Percentiles rank a stretch among this genome's conserved stretches.
Conservation (phyloP, 2,113 vertebrate genomes). For the Octodon degus region DNA sequence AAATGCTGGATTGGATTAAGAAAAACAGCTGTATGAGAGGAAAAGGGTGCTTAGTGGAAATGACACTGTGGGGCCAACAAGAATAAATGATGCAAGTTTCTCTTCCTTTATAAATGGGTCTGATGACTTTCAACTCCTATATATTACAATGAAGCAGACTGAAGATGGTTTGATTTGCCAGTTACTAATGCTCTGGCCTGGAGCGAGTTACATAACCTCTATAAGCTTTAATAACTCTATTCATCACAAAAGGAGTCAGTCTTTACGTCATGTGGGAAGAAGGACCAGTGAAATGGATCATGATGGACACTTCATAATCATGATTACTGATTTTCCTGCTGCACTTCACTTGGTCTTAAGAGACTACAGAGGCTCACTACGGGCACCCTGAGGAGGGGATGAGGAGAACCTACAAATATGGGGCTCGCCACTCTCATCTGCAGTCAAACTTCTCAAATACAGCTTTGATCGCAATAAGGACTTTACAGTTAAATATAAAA, state of each 20-base stretch:
- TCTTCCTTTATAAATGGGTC: not conserved
- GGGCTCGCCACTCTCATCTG: not conserved
- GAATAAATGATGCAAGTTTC: not conserved
- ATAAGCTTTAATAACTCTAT: not conserved
- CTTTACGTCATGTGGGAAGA: not conserved
- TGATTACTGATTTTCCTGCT: not conserved
- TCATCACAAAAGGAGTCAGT: not conserved
- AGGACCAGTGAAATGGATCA: not conserved
- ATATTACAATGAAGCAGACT: not conserved
- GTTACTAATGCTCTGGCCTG: not conserved
- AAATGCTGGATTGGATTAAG: conserved; percentile 21
- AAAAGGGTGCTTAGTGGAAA: not conserved
- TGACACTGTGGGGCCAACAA: not conserved
- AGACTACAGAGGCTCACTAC: not conserved
- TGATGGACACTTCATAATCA: not conserved
- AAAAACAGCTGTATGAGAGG: not conserved
- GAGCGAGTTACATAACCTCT: not conserved
- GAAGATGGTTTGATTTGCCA: not conserved
- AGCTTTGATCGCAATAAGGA: conserved; percentile 26
- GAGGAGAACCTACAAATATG: not conserved
- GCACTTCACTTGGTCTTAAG: not conserved
- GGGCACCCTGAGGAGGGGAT: not conserved
- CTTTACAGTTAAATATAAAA: conserved; percentile 14
- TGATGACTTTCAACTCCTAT: not conserved
- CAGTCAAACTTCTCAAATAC: not conserved